phyloP scores from a whole-genome alignment of 2,797 vertebrate genomes.

The Falco novaeseelandiae region DNA sequence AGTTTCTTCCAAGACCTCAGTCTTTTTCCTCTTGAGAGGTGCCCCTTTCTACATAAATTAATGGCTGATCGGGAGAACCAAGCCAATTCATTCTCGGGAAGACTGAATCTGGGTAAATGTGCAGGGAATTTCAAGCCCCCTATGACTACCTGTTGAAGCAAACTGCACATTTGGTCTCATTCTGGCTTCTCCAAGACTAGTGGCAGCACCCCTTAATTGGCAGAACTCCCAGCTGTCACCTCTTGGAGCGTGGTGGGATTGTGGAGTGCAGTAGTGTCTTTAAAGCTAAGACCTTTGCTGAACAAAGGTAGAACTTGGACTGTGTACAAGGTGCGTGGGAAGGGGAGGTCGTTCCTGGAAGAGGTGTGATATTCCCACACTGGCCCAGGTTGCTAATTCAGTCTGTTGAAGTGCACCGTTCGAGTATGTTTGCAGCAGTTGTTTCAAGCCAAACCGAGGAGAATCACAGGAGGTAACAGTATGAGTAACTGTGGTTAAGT shows the following conservation, averaged over 20 bases:
- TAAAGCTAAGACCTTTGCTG: not conserved
- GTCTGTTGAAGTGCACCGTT: not conserved
- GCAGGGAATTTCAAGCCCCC: not conserved
- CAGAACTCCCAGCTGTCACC: not conserved
- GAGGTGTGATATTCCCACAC: not conserved
- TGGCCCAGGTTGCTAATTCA: rapidly evolving
- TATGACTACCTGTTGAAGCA: not conserved
- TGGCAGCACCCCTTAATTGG: not conserved
- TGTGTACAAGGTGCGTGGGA: not conserved
- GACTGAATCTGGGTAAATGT: not conserved
- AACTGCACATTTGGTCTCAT: not conserved
- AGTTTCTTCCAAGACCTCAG: not conserved
- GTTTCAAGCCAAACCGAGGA: not conserved
- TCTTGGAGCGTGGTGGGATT: rapidly evolving
- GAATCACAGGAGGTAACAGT: not conserved
- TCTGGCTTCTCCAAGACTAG: not conserved
- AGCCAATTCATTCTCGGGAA: not conserved
- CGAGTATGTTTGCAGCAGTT: not conserved
- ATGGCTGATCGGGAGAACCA: not conserved
- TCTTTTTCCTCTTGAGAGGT: not conserved
- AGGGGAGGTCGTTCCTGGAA: not conserved
- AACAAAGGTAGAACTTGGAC: no score
- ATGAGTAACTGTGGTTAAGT: not conserved
- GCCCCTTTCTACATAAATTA: not conserved
- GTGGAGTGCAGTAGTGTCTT: not conserved